phyloP scores from a whole-genome alignment of 2,113 vertebrate species.

The Mellivora capensis region DNA sequence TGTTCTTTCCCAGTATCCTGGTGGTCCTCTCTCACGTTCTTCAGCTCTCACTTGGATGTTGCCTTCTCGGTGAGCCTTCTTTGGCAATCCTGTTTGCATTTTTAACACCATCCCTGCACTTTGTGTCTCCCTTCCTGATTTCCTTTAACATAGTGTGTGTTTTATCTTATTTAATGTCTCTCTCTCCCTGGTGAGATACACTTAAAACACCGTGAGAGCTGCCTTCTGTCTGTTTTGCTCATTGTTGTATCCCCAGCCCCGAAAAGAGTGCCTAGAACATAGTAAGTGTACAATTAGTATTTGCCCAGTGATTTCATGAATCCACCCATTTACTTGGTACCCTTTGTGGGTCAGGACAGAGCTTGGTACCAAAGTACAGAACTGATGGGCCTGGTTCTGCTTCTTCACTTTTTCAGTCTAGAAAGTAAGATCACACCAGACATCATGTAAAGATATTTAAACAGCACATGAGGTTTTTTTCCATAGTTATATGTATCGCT shows the following conservation, averaged over 20 bases:
- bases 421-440: neutral
- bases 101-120: neutral
- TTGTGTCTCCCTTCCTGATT: neutral
- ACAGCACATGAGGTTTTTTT: neutral
- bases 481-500: neutral
- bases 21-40: neutral
- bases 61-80: neutral
- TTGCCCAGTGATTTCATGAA: neutral
- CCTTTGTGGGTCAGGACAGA: neutral
- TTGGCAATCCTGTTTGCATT: neutral
- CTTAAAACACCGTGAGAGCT: neutral
- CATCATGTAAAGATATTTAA: neutral
- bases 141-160: neutral
- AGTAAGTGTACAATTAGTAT: neutral
- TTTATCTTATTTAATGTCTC: neutral
- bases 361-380: neutral
- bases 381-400: neutral
- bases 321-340: neutral
- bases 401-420: neutral
- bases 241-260: neutral
- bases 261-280: neutral
- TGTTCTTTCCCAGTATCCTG: accelerated
- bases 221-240: neutral
- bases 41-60: neutral
- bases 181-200: neutral